Base-by-base conservation (phyloP, 2,888 invertebrate species). In the Catocala nupta region DNA sequence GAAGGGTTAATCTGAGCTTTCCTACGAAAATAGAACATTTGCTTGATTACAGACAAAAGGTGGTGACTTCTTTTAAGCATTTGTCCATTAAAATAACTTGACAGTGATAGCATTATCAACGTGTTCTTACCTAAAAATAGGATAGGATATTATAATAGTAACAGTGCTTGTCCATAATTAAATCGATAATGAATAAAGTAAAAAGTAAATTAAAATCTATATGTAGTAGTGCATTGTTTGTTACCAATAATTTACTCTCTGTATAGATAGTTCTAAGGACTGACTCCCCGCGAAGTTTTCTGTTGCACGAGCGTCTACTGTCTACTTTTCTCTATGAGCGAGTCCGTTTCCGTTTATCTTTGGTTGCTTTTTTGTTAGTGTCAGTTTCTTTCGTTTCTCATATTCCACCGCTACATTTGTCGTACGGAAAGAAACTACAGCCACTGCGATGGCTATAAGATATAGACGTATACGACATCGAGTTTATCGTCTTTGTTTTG, bases 341-440 rank as follows among this genome's bases (percentile, higher is more conserved):
- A 82, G 87, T 88, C 90, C 88, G 90, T 89, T 92, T 92, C 90
- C 90, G 91, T 90, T 92, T 92, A 92, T 92, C 91, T 91, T 90
- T 87, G 86, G 85, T 86, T 84, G 73, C 81, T 89, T 90, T 90
- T 92, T 90, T 90, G 88, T 87, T 85, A 82, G 83, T 82, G 84
- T 86, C 84, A 86, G 87, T 88, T 89, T 84, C 85, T 88, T 89
- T 89, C 81, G 87, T 89, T 89, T 89, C 87, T 88, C 83, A 88
- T 89, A 89, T 89, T 88, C 83, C 77, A 82, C 82, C 81, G 87
- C 81, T 85, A 90, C 87, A 89, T 88, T 90, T 84, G 86, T 85
- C 82, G 85, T 82, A 81, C 81, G 82, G 80, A 83, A 81, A 80
- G 78, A 76, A 81, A 77, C 77, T 81, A 74, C 75, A 72, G 73